These are phyloP conservation scores for Prunella strophiata DNA, from an alignment of 2,797 vertebrate genomes.

Conservation along the genomic window DNA sequence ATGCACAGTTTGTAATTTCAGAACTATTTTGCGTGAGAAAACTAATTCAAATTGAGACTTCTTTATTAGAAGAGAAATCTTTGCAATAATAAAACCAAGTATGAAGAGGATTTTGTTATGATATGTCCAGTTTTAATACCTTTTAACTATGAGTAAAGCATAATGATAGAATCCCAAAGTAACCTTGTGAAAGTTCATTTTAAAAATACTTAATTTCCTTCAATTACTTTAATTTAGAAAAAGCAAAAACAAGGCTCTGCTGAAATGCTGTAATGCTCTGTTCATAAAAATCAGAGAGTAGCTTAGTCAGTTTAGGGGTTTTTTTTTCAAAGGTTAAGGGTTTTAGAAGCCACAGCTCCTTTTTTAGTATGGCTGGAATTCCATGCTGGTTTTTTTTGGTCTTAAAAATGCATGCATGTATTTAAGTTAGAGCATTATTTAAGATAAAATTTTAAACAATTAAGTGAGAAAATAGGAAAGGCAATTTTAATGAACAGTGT, in stretches of 20 bases:
- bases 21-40: neutral
- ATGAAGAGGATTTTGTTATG: neutral
- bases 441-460: neutral
- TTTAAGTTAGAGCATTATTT: neutral
- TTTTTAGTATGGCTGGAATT: neutral
- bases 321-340: neutral
- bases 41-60: neutral
- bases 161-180: neutral
- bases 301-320: neutral
- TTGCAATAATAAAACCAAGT: neutral
- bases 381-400: neutral
- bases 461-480: neutral
- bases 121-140: neutral
- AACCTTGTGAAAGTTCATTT: neutral
- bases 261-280: neutral
- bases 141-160: neutral
- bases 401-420: neutral
- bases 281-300: neutral
- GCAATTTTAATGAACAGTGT: neutral
- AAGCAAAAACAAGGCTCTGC: neutral
- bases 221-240: neutral
- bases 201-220: neutral
- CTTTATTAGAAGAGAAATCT: neutral
- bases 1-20: neutral
- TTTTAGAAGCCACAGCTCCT: neutral